A percentile compares a stretch with the other conserved stretches of the same genome.
Evolutionary conservation across 2,888 invertebrate species (phyloP).

Genomic region (Drosophila flavopinicola): DNA sequence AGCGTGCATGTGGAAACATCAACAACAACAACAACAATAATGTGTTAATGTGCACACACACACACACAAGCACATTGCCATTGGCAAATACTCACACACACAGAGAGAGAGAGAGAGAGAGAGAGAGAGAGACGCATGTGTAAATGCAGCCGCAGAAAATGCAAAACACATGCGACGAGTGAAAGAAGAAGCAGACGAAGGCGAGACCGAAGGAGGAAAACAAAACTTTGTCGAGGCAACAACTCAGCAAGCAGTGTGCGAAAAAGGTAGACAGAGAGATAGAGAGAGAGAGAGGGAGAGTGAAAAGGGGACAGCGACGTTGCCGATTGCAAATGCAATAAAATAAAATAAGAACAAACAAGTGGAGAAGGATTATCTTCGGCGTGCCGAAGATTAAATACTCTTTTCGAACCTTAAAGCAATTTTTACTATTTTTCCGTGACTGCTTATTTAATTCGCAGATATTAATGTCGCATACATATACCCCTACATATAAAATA

Average conservation of each 20-base stretch:
- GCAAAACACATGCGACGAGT: slow-evolving; percentile 67
- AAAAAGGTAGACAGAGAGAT: slow-evolving; percentile 2
- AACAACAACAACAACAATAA: slow-evolving; percentile 55
- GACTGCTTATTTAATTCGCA: too few species aligned
- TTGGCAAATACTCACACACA: slow-evolving; percentile 41
- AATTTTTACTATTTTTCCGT: too few species aligned
- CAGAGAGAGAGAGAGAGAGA: slow-evolving; percentile 1
- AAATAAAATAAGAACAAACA: slow-evolving; percentile 44
- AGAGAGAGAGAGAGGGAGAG: not conserved
- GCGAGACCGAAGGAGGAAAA: slow-evolving; percentile 5
- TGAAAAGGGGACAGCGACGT: slow-evolving; percentile 12
- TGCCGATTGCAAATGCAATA: slow-evolving; percentile 59
- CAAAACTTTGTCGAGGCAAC: slow-evolving; percentile 48
- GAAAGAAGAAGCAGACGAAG: slow-evolving; percentile 14
- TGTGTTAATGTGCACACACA: slow-evolving; percentile 68
- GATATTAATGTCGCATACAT: too few species aligned
- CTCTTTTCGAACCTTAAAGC: too few species aligned
- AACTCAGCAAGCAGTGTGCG: slow-evolving; percentile 21
- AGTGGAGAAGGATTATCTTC: too few species aligned
- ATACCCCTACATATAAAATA: too few species aligned
- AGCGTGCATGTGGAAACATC: slow-evolving; percentile 60
- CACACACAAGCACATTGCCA: slow-evolving; percentile 35
- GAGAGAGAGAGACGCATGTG: slow-evolving; percentile 21
- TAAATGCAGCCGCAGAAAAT: slow-evolving; percentile 47
- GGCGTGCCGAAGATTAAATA: too few species aligned